These are phyloP conservation scores for Jordanella pulchra DNA, from an alignment of 2,797 vertebrate species.

Conservation along the genomic window DNA sequence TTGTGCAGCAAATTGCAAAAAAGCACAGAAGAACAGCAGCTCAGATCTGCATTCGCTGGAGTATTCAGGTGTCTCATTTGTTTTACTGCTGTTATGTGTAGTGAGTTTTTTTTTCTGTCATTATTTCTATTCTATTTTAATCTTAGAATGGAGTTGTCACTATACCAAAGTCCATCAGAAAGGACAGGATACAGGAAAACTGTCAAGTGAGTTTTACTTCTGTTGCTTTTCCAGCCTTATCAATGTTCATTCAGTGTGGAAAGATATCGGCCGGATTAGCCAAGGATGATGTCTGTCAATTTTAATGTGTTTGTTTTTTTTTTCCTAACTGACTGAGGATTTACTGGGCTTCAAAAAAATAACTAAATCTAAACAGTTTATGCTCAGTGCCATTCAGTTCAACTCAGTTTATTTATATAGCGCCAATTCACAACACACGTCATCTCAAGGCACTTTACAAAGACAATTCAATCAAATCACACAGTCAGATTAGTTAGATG, in stretches of 20 bases:
- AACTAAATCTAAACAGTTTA: not conserved
- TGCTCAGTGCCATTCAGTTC: too few relatives aligned
- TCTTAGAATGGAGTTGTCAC: constrained; percentile 83
- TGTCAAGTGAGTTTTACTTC: constrained; percentile 74
- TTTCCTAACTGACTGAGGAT: not conserved
- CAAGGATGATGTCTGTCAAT: not conserved
- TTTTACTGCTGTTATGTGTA: not conserved
- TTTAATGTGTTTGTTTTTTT: not conserved
- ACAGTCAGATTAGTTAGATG: too few relatives aligned
- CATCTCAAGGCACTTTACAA: too few relatives aligned
- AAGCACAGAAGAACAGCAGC: constrained; percentile 77
- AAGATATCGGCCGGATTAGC: not conserved
- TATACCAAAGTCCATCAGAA: constrained; percentile 85
- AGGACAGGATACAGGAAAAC: constrained; percentile 81
- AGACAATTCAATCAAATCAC: too few relatives aligned
- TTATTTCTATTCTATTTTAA: not conserved
- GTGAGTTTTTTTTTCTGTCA: not conserved
- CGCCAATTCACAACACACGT: too few relatives aligned
- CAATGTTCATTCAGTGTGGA: not conserved
- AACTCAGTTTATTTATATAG: too few relatives aligned
- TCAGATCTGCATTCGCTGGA: constrained; percentile 83
- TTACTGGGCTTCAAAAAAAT: not conserved
- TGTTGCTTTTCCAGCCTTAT: not conserved
- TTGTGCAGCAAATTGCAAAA: constrained; percentile 72
- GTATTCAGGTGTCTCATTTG: constrained; percentile 71